Conservation (phyloP, 53 echinoderm and acorn worm genomes). For the Arbacia lixula region DNA sequence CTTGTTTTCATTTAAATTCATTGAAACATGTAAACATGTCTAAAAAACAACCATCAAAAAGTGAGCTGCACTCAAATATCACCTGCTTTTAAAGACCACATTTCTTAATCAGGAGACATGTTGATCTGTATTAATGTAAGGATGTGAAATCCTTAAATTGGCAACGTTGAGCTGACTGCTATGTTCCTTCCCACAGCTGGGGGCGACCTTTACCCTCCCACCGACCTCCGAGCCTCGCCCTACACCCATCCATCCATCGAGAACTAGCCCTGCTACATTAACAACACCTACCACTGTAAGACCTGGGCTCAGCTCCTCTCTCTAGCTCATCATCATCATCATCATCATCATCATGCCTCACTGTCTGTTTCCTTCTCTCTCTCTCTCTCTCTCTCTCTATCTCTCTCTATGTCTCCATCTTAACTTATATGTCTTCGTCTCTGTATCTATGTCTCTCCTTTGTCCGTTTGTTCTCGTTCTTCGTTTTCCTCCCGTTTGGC, state of each 20-base stretch:
- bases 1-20: no score
- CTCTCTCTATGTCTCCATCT: neutral
- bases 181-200: constrained; percentile 62
- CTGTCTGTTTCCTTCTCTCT: neutral
- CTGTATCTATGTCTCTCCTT: neutral
- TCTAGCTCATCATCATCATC: constrained; percentile 1
- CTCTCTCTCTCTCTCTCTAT: neutral
- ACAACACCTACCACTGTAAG: constrained; percentile 68
- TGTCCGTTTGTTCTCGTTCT: neutral
- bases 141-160: neutral
- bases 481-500: neutral
- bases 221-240: constrained; percentile 48
- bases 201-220: constrained; percentile 74
- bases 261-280: constrained; percentile 60
- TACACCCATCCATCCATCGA: constrained; percentile 39
- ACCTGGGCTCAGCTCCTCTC: neutral
- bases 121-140: no score
- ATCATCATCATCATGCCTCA: neutral
- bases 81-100: no score
- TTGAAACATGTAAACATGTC: no score
- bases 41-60: no score
- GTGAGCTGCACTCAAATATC: no score
- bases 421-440: neutral
- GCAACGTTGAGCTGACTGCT: neutral
- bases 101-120: no score